Conservation (phyloP, 2,888 invertebrate species). For the Diloba caeruleocephala region DNA sequence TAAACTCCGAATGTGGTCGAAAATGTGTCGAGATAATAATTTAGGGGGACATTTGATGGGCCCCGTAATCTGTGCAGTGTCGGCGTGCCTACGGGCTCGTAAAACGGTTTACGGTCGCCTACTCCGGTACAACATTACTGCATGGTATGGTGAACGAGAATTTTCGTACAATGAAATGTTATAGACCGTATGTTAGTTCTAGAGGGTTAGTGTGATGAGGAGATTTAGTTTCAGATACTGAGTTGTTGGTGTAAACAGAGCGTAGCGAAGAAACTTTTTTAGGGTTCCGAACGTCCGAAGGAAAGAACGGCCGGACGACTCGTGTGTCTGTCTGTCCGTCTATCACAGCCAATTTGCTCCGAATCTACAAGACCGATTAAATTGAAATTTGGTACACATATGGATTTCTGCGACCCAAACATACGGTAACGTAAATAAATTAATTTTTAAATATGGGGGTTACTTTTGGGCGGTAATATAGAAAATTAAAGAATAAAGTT, state of each 20-base stretch:
- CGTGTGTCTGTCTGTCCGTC: no score
- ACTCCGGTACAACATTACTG: slow-evolving; percentile 31
- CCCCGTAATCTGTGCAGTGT: slow-evolving; percentile 52
- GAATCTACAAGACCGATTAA: no score
- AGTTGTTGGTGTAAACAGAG: background rate
- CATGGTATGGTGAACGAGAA: slow-evolving; percentile 39
- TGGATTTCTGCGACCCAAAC: no score
- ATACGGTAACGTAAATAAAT: no score
- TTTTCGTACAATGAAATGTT: slow-evolving; percentile 44
- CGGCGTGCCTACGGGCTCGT: slow-evolving; percentile 47
- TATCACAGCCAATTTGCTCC: no score
- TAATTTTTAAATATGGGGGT: no score
- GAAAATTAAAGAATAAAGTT: no score
- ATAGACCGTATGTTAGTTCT: slow-evolving; percentile 18
- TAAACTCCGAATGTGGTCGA: slow-evolving; percentile 52
- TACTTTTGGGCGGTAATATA: no score
- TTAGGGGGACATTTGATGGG: slow-evolving; percentile 56
- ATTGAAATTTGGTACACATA: no score
- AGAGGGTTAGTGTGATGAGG: slow-evolving; percentile 22
- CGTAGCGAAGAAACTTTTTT: no score
- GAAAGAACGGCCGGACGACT: no score
- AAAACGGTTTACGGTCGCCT: slow-evolving; percentile 56
- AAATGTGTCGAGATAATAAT: slow-evolving; percentile 59
- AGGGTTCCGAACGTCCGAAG: no score
- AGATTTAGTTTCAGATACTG: slow-evolving; percentile 27